Evolutionary conservation across 2,797 vertebrate genomes (phyloP).

Genomic region (Limnodromus scolopaceus): DNA sequence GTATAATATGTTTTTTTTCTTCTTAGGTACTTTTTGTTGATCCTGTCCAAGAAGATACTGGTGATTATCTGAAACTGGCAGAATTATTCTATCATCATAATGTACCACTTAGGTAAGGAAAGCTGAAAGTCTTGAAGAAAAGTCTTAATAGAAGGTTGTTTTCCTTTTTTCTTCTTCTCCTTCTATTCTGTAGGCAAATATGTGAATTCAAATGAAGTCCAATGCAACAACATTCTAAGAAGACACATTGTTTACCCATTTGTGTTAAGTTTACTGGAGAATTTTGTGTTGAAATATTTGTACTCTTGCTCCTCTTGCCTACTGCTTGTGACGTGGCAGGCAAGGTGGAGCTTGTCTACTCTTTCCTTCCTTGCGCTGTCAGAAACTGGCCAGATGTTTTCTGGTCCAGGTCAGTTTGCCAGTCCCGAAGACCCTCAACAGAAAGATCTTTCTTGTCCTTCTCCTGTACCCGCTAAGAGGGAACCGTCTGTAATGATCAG

Average conservation of each 20-base stretch:
- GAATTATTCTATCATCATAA: constrained; percentile 91
- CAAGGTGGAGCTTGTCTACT: background rate
- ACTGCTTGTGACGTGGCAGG: background rate
- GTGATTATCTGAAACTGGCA: constrained; percentile 89
- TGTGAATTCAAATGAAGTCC: background rate
- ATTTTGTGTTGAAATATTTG: background rate
- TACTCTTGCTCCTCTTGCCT: background rate
- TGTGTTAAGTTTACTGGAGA: background rate
- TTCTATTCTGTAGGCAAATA: background rate
- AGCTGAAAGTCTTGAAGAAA: background rate
- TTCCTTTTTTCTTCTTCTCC: background rate
- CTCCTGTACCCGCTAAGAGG: background rate
- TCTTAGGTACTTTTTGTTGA: constrained; percentile 85
- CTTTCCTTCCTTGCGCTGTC: background rate
- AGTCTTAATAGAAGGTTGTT: background rate
- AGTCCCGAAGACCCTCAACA: background rate
- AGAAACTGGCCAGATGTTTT: background rate
- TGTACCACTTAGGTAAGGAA: constrained; percentile 89
- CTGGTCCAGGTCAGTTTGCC: background rate
- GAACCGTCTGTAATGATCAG: background rate
- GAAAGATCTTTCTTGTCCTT: background rate
- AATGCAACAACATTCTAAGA: background rate
- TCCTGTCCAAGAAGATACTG: constrained; percentile 86
- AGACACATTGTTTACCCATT: background rate
- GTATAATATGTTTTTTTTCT: constrained; percentile 13